Evolutionary conservation across 2,797 vertebrate genomes (phyloP), one percentile per base, ranked within the genome.

Genomic region (Aythya fuligula): DNA sequence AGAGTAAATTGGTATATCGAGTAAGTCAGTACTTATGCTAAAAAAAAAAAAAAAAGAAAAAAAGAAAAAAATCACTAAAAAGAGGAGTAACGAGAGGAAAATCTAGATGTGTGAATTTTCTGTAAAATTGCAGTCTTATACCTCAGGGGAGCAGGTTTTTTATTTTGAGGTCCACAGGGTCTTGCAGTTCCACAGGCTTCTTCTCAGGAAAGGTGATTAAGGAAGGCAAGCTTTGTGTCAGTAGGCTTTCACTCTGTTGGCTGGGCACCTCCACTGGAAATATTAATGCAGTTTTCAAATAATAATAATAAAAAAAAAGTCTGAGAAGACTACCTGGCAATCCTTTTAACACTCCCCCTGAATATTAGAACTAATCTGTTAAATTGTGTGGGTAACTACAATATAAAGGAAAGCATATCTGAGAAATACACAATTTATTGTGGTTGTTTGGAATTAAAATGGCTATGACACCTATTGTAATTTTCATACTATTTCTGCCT

Each of bases 401-500:
- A 21, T 39, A 65, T 70, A 65, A 64, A 83, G 67, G 67, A 28
- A 71, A 57, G 78, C 34, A 4, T 49, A n/a, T 54, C 78, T 92
- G 84, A 80, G 87, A 57, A 93, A 54, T 4, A 16, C 57, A 41
- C 1, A 1, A 62, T 93, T 95, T 75, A 58, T 58, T 90, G 57
- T 20, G 16, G 74, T 54, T 14, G 81, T n/a, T 94, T 80, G 90
- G 92, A 80, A 87, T 92, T 77, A 90, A 89, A 95, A 80, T 58
- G 81, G 67, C 74, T 65, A 3, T 77, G 78, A 75, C 78, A 87
- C 75, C 75, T 45, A 41, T 56, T 93, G 92, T 77, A 57, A 27
- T 79, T 89, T 82, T 95, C 38, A 2, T 53, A 13, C 60, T 21
- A 62, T 87, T 92, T 87, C 81, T 91, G 84, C 54, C 49, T 69